A percentile compares a stretch with the other conserved stretches of the same genome.
phyloP scores from a whole-genome alignment of 1,140 invertebrate genomes.

The Sinella curviseta region DNA sequence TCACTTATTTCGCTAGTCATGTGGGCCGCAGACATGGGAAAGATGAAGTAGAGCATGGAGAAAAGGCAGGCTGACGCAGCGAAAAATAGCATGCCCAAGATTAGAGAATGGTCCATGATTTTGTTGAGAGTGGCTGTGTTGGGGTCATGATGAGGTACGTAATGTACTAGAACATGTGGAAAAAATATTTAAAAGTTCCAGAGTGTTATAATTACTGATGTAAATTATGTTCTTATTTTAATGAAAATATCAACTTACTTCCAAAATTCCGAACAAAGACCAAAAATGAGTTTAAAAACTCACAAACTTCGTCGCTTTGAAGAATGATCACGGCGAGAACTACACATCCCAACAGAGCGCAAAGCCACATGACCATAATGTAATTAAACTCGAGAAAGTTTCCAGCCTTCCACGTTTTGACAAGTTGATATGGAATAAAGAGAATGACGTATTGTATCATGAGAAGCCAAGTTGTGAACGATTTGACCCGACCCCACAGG shows the following conservation, averaged over 20 bases:
- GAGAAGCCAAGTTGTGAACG: not conserved
- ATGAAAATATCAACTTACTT: not conserved
- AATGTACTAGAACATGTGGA: not conserved
- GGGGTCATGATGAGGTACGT: not conserved
- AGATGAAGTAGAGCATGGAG: not conserved
- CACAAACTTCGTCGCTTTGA: not conserved
- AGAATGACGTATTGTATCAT: not conserved
- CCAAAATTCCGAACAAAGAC: not conserved
- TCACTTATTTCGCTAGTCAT: not conserved
- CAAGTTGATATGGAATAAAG: conserved; percentile 12
- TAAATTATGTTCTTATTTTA: not conserved
- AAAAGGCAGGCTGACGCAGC: not conserved
- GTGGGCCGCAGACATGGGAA: not conserved
- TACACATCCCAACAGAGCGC: not conserved
- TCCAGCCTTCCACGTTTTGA: not conserved
- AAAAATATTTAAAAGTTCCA: not conserved
- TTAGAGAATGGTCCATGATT: not conserved
- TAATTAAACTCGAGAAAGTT: not conserved
- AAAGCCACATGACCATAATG: not conserved
- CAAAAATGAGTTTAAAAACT: not conserved
- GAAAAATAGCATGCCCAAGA: not conserved
- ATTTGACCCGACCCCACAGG: not conserved
- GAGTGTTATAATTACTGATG: not conserved
- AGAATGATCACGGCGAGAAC: not conserved
- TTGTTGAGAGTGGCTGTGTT: not conserved